Percentiles rank a stretch among this genome's conserved stretches.
phyloP scores from a whole-genome alignment of 1,140 invertebrate species.

The Caenorhabditis elegans region WBcel235 BX284605.5:12500501-12501000 shows the following conservation, averaged over 20 bases:
- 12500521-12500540: neutral
- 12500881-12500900: slow-evolving; percentile 23
- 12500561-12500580: neutral
- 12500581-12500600: neutral
- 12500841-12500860: slow-evolving; percentile 19
- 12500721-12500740: neutral
- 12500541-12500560: neutral
- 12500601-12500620: too few species aligned
- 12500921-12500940: neutral
- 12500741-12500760: too few species aligned
- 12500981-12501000: neutral
- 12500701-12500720: too few species aligned
- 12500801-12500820: slow-evolving; percentile 19
- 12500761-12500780: neutral
- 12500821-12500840: slow-evolving; percentile 28
- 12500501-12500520: neutral
- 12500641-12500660: too few species aligned
- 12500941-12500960: slow-evolving; percentile 18
- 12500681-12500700: neutral
- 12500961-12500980: slow-evolving; percentile 2
- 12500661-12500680: slow-evolving; percentile 11
- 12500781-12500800: neutral
- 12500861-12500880: slow-evolving; percentile 30
- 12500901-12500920: neutral
- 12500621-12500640: too few species aligned